Conservation (phyloP, 2,113 vertebrate genomes). For the Pedionomus torquatus region DNA sequence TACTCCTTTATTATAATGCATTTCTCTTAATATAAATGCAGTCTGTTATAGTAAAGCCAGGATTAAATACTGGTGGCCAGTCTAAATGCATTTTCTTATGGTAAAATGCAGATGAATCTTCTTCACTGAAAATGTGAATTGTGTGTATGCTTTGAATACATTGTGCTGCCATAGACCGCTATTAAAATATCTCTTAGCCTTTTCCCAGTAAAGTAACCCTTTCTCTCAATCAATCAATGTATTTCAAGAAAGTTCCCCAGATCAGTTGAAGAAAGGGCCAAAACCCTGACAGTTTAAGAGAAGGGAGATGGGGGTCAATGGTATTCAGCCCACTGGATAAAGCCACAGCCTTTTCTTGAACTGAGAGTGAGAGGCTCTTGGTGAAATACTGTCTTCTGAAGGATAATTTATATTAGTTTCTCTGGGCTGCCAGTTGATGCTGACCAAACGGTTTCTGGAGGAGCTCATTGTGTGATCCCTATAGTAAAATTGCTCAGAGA, state of each 20-base stretch:
- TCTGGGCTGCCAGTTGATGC: background rate
- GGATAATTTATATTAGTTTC: background rate
- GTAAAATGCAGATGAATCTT: background rate
- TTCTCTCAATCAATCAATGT: background rate
- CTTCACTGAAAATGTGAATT: background rate
- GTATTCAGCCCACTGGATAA: background rate
- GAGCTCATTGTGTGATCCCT: background rate
- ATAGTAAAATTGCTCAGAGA: background rate
- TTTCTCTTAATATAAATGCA: background rate
- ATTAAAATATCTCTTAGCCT: background rate
- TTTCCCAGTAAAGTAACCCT: background rate
- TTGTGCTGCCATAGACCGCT: background rate
- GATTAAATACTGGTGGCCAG: background rate
- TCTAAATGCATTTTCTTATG: background rate
- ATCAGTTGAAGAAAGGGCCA: background rate
- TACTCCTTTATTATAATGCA: constrained; percentile 58
- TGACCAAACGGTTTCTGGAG: background rate
- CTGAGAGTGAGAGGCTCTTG: background rate
- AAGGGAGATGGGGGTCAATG: background rate
- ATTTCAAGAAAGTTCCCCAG: background rate
- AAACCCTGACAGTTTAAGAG: background rate
- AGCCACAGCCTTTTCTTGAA: background rate
- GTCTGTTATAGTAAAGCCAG: background rate
- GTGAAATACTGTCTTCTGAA: background rate
- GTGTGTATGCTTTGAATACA: background rate